Conservation (phyloP, 1,140 invertebrate genomes). For the Vanessa tameamea region DNA sequence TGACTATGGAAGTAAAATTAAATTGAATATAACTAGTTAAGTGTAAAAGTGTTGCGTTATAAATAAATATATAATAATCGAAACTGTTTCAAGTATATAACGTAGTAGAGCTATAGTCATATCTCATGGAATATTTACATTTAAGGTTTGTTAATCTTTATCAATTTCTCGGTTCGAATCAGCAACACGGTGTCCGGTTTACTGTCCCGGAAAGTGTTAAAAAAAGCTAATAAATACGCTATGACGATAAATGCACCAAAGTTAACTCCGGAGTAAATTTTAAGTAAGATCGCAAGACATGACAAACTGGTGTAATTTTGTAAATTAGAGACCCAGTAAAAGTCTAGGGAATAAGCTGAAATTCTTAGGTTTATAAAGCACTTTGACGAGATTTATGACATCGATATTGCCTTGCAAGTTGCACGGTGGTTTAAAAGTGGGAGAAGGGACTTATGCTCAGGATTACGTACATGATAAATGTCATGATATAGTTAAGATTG, state of each 20-base stretch:
- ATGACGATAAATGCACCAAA: background rate
- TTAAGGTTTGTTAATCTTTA: no score
- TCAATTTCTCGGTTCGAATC: no score
- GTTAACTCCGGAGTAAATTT: background rate
- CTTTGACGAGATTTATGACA: background rate
- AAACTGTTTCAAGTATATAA: no score
- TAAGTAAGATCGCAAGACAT: background rate
- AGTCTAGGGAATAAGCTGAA: background rate
- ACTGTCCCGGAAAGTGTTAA: no score
- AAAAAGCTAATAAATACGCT: no score
- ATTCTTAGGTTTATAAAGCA: background rate
- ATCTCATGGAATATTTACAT: no score
- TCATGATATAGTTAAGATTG: background rate
- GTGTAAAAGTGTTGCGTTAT: no score
- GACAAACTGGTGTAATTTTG: background rate
- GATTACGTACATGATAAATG: background rate
- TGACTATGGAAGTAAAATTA: no score
- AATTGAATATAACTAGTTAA: no score
- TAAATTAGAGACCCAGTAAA: conserved; percentile 1
- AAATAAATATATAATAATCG: no score
- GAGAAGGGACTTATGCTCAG: background rate
- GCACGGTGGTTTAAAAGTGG: background rate
- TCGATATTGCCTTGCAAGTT: background rate
- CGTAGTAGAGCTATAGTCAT: no score
- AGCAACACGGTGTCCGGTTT: no score